Percentiles rank a stretch among this genome's conserved stretches.
Conservation (phyloP, 2,888 invertebrate genomes). For the Caenorhabditis wallacei region DNA sequence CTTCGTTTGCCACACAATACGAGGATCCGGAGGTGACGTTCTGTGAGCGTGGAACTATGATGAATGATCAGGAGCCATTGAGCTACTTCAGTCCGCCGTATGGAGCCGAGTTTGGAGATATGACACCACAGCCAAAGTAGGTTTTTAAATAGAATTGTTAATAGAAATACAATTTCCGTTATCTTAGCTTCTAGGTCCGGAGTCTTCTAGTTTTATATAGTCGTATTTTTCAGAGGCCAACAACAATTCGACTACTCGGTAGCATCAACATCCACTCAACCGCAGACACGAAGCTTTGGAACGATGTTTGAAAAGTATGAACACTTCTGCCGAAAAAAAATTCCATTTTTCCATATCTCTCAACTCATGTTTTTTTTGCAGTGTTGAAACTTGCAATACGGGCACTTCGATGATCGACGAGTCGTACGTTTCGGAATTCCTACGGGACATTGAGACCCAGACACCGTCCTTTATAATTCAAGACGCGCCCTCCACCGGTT, state of each 20-base stretch:
- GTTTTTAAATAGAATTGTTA: too few relatives aligned
- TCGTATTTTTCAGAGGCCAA: background rate
- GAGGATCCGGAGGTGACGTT: slow-evolving; percentile 27
- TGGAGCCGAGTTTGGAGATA: slow-evolving; percentile 53
- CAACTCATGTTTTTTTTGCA: slow-evolving; percentile 17
- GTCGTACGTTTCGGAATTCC: slow-evolving; percentile 44
- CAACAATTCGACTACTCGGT: slow-evolving; percentile 22
- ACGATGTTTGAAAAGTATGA: slow-evolving; percentile 63
- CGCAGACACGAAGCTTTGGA: slow-evolving; percentile 63
- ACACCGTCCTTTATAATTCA: slow-evolving; percentile 49
- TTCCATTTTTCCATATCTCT: background rate
- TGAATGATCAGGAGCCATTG: slow-evolving; percentile 35
- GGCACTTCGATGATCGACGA: slow-evolving; percentile 63
- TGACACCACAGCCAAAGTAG: slow-evolving; percentile 32
- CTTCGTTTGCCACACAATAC: slow-evolving; percentile 46
- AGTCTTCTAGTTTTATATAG: too few relatives aligned
- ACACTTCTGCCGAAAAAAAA: background rate
- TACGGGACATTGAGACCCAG: slow-evolving; percentile 67
- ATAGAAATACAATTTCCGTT: too few relatives aligned
- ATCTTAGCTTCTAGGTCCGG: background rate
- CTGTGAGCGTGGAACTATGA: slow-evolving; percentile 53
- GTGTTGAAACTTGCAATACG: slow-evolving; percentile 54
- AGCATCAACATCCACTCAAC: slow-evolving; percentile 16
- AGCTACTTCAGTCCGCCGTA: slow-evolving; percentile 49
- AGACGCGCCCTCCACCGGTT: background rate